These are phyloP conservation scores for Megalurothrips usitatus DNA, from an alignment of 2,888 invertebrate genomes.

Conservation along the genomic window DNA sequence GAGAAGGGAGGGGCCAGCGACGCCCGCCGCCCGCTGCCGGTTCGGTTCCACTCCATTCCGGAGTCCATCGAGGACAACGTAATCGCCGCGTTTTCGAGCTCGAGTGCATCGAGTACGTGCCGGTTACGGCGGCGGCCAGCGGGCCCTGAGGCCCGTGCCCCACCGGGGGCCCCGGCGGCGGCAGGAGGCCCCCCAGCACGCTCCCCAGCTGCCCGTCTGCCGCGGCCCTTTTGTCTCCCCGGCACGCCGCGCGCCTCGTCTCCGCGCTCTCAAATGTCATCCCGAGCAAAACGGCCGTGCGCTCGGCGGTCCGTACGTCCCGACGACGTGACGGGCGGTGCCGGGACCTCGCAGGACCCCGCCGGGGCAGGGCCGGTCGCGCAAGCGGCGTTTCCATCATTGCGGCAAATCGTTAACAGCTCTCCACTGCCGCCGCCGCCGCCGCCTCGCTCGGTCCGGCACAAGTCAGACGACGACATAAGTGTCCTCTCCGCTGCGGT, in stretches of 20 bases:
- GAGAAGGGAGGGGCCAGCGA: too few species aligned
- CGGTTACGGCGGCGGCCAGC: neutral
- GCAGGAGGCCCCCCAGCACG: neutral
- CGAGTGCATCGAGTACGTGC: neutral
- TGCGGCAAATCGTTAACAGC: conserved; percentile 22
- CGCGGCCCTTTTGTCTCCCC: neutral
- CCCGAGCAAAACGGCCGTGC: neutral
- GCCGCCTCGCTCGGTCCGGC: neutral
- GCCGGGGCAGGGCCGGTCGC: neutral
- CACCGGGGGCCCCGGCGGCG: neutral
- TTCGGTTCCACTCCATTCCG: neutral
- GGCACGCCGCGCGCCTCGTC: neutral
- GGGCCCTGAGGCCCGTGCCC: neutral
- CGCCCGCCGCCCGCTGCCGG: neutral
- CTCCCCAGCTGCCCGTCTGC: neutral
- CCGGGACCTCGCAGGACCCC: neutral
- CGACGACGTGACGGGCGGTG: neutral
- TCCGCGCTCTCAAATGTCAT: neutral
- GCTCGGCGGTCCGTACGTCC: neutral
- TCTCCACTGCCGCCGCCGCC: neutral
- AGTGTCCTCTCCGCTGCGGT: neutral
- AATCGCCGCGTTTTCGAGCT: neutral
- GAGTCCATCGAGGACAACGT: neutral
- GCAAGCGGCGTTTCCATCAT: conserved; percentile 1
- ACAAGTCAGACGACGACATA: neutral